A percentile compares a stretch with the other conserved stretches of the same genome.
Evolutionary conservation across 2,113 vertebrate genomes (phyloP).

Genomic region (Bubo bubo): DNA sequence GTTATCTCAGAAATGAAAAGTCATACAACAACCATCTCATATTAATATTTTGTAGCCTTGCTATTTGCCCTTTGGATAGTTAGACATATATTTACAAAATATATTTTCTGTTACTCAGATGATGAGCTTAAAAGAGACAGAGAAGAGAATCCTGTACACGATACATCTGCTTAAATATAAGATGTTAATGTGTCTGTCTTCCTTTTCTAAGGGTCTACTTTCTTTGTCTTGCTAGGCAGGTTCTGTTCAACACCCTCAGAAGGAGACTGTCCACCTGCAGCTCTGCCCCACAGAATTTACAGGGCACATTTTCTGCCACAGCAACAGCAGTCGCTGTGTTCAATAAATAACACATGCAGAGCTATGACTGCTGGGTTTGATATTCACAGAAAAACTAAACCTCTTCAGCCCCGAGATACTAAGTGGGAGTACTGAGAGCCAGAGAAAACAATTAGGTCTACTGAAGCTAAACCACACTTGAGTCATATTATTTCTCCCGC

Average conservation of each 20-base stretch:
- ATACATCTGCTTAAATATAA: neutral
- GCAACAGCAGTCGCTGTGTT: neutral
- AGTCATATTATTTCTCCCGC: slow-evolving; percentile 13
- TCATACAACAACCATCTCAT: neutral
- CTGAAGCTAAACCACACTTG: slow-evolving; percentile 12
- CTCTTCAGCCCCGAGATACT: neutral
- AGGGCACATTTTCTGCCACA: neutral
- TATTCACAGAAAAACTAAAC: neutral
- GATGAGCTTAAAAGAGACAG: neutral
- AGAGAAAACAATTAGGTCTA: slow-evolving; percentile 20
- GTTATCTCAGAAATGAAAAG: neutral
- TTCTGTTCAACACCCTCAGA: neutral
- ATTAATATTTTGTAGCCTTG: neutral
- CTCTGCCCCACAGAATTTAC: neutral
- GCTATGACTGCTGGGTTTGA: neutral
- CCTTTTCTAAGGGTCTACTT: neutral
- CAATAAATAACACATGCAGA: neutral
- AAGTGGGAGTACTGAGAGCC: neutral
- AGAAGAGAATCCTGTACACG: neutral
- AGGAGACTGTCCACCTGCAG: neutral
- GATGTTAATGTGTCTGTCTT: neutral
- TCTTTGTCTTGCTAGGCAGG: neutral
- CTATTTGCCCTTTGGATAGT: neutral
- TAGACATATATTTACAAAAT: neutral
- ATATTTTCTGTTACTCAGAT: neutral